phyloP scores from a whole-genome alignment of 2,888 invertebrate species.

The Chrysolina americana region DNA sequence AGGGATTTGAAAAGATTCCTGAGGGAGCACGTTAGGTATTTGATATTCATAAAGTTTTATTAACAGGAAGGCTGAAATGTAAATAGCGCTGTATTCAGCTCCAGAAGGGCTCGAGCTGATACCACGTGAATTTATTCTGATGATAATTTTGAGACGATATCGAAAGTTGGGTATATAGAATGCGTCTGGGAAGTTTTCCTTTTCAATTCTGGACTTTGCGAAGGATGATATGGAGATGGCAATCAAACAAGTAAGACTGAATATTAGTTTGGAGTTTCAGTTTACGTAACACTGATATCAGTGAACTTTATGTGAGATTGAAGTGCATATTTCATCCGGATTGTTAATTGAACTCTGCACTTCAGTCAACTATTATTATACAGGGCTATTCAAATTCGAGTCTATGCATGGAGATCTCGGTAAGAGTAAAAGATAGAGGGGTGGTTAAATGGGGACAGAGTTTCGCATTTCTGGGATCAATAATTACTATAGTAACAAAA shows the following conservation, averaged over 20 bases:
- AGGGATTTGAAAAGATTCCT: slow-evolving; percentile 46
- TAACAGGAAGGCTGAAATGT: slow-evolving; percentile 41
- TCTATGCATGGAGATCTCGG: too few species aligned
- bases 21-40: slow-evolving; percentile 40
- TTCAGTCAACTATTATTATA: too few species aligned
- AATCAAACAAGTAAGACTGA: background rate
- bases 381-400: too few species aligned
- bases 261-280: background rate
- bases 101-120: slow-evolving; percentile 1
- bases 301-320: background rate
- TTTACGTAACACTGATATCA: background rate
- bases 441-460: too few species aligned
- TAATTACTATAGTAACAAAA: too few species aligned
- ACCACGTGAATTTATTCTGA: slow-evolving; percentile 12
- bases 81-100: slow-evolving; percentile 31
- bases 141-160: slow-evolving; percentile 11
- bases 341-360: too few species aligned
- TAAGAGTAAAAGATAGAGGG: too few species aligned
- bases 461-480: too few species aligned
- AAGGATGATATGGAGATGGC: background rate
- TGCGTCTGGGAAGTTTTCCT: slow-evolving; percentile 2
- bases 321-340: too few species aligned
- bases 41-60: slow-evolving; percentile 49
- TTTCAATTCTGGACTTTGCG: background rate
- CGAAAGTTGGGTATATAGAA: slow-evolving; percentile 10